Base-by-base conservation (phyloP, 2,888 invertebrate species). In the Salticus scenicus region DNA sequence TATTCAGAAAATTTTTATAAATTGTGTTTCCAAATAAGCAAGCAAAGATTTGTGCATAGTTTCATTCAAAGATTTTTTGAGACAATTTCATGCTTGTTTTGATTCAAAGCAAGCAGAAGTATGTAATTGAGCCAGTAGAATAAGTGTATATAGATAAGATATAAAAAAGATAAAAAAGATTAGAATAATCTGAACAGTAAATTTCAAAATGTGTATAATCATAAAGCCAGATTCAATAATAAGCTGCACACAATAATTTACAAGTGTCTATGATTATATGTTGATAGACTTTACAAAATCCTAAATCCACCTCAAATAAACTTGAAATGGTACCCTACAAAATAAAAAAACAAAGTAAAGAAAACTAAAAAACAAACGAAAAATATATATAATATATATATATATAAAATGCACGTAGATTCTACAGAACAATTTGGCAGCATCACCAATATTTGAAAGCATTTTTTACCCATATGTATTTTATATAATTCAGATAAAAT, bases 121-220 rank as follows among this genome's bases (percentile, higher is more conserved):
- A 51, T 78, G 72, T 73, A 64, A 73, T 84, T 84, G 78, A 79
- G 84, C 78, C 72, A 63, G 69, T 78, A 80, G 74, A 79, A 71
- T 42, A n/a, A 27, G 74, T 73, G 79, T 67, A 37, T 85, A 80
- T 47, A 57, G 69, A 47, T 71, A 69, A 77, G 64, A 79, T 80
- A 72, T 86, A 86, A 76, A 86, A n/a, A 85, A 80, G 79, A 71
- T 75, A 79, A 73, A 75, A 83, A 85, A 85, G 80, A 73, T 47
- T 27, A 76, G 71, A 64, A 73, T 78, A 84, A 74, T 70, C 67
- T 70, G 84, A 84, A 79, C 75, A 64, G 42, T 79, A 75, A 80
- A 80, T 86, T 86, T 86, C 80, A 86, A 80, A 79, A 80, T 70
- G 31, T 86, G 86, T 86, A 86, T 76, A 86, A 85, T 79, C 72